Evolutionary conservation across 2,888 invertebrate genomes (phyloP), one percentile per base, ranked within the genome.

Genomic region (Anthophora plumipes): DNA sequence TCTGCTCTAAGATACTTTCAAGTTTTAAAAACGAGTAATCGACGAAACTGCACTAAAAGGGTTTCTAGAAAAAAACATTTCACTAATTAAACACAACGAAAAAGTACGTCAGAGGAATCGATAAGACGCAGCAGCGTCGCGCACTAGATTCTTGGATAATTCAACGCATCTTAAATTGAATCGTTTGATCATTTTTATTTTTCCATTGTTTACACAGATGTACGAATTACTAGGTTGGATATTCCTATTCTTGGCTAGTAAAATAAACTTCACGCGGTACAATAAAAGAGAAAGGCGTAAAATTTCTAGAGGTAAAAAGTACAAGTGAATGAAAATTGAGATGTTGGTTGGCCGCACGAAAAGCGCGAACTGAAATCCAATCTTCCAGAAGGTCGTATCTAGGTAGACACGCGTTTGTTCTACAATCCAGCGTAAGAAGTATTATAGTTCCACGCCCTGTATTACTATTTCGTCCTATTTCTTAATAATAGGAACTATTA

Each of bases 361-460:
- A 82, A 83, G 66, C 17, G 39, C 68, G 68, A 22, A 52, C n/a
- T 55, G 74, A 78, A 86, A 85, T 81, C 57, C 20, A 79, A 86
- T 81, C 76, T 77, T 54, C 54, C 39, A 55, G 68, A 82, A 82
- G 77, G 66, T 77, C 67, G 66, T 73, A 68, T 43, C 71, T 55
- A 71, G 72, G 43, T 57, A 52, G 31, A 60, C 55, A 76, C 39
- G 20, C 52, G 39, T 71, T 54, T 73, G 46, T 74, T 85, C 77
- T 43, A 41, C 50, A 48, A 67, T 55, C 66, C 31, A 52, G 59
- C 37, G 39, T 67, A 60, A 63, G 72, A 71, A 82, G 66, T 55
- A 64, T 46, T 41, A n/a, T 17, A 59, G 31, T 39, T 41, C 48
- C 43, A 61, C 37, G 22, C 22, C 50, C 43, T 25, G 25, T 22